Base-by-base conservation (phyloP, 2,888 invertebrate species). In the Priocnemis perturbator region DNA sequence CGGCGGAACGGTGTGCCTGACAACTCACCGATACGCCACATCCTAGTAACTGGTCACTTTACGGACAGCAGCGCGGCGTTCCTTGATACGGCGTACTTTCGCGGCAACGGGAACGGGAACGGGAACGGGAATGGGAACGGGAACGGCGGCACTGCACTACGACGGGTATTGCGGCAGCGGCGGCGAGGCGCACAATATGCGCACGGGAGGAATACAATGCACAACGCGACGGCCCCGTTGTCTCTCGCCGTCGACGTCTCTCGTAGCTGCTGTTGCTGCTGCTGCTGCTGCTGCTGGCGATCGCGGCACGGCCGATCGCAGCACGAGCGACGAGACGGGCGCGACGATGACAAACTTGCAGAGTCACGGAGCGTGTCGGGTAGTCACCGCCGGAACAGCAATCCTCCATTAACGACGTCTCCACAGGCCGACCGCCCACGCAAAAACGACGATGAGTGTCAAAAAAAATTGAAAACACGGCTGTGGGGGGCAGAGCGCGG, bases 21-120 rank as follows among this genome's bases (percentile, higher is more conserved):
- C 77, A 77, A 86, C 86, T 87, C 84, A 87, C 87, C 87, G 81
- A 82, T 81, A 82, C 82, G 83, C 86, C 87, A 85, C 87, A 87
- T 85, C 83, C 81, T 83, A 79, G 81, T 73, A 67, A 74, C 81
- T 68, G 21, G 81, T 71, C 74, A 67, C 72, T 74, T 59, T 67
- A 70, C 64, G 70, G 72, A 67, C 64, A 50, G 58, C 58, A 57
- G 64, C 60, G 59, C 60, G 53, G 69, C 50, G 58, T 50, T 19
- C 50, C 50, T 50, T 19, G 50, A 19, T 50, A 50, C 50, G n/a
- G 19, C 50, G 56, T 50, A 60, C 15, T 62, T 55, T 69, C 61
- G 26, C 59, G 59, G 4, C 45, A 47, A n/a, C n/a, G n/a, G n/a
- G n/a, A n/a, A n/a, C n/a, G n/a, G n/a, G n/a, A n/a, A n/a, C n/a